These are phyloP conservation scores for Hesperia comma DNA, from an alignment of 2,888 invertebrate genomes.

Conservation along the genomic window DNA sequence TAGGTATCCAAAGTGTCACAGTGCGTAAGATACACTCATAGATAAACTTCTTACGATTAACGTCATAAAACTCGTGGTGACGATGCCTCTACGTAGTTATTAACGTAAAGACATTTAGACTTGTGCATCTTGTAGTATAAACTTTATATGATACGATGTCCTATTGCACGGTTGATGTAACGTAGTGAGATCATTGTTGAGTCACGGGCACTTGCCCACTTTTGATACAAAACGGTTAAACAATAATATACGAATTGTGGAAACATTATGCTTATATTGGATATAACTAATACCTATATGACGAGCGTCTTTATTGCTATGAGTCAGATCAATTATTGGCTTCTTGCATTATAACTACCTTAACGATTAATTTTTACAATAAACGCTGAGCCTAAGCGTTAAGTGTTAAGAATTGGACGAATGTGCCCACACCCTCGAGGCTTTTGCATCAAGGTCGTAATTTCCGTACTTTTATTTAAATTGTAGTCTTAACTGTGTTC, in stretches of 20 bases:
- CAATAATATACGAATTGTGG: conserved; percentile 22
- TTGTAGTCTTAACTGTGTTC: too few species aligned
- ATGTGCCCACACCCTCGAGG: too few species aligned
- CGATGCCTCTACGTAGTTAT: conserved; percentile 5
- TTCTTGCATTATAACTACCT: too few species aligned
- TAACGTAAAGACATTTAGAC: conserved; percentile 12
- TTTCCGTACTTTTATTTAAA: too few species aligned
- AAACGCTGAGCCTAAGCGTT: too few species aligned
- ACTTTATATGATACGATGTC: neutral
- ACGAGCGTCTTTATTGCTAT: neutral
- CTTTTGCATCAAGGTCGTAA: too few species aligned
- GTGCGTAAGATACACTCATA: too few species aligned
- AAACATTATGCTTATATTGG: conserved; percentile 6
- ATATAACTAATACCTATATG: neutral
- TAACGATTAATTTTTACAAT: too few species aligned
- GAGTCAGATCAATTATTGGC: conserved; percentile 1
- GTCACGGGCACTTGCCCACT: conserved; percentile 35
- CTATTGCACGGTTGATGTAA: conserved; percentile 22
- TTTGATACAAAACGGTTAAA: conserved; percentile 7
- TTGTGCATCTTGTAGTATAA: conserved; percentile 17
- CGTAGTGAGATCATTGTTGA: conserved; percentile 41
- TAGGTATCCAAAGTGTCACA: too few species aligned
- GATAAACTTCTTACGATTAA: neutral
- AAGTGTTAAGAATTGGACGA: too few species aligned
- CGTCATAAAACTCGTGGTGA: conserved; percentile 14